A percentile compares a stretch with the other conserved stretches of the same genome.
These are phyloP conservation scores for Taxidea taxus DNA, from an alignment of 2,113 vertebrate species.

Conservation along the genomic window DNA sequence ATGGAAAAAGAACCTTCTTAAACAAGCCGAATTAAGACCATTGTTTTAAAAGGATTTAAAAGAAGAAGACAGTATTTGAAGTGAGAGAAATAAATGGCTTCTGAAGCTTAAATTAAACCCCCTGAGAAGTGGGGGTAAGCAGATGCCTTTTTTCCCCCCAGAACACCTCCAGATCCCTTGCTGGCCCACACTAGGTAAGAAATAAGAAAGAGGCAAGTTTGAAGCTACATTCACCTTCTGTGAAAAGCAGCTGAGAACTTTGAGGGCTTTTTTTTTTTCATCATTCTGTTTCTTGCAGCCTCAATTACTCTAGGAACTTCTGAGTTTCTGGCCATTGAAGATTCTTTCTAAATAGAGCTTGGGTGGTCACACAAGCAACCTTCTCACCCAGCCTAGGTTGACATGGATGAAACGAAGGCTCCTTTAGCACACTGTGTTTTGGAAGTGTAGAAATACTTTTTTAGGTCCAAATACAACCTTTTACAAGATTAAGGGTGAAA, in stretches of 20 bases:
- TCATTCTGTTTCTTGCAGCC: constrained; percentile 29
- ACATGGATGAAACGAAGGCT: constrained; percentile 16
- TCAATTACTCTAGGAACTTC: constrained; percentile 9
- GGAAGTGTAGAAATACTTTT: background rate
- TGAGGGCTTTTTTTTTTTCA: constrained; percentile 50
- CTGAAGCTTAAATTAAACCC: constrained; percentile 73
- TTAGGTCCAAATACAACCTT: background rate
- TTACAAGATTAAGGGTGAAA: background rate
- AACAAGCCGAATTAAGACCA: constrained; percentile 37
- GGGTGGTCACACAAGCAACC: background rate
- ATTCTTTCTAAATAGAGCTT: constrained; percentile 21
- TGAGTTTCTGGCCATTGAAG: background rate
- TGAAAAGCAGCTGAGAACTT: constrained; percentile 55
- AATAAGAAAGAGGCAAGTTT: constrained; percentile 68
- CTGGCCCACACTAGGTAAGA: constrained; percentile 66
- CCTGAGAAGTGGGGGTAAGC: constrained; percentile 48
- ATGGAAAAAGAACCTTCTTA: constrained; percentile 34
- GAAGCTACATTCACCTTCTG: constrained; percentile 69
- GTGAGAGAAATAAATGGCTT: constrained; percentile 75
- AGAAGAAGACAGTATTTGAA: constrained; percentile 29
- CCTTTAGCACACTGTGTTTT: background rate
- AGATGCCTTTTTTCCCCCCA: constrained; percentile 46
- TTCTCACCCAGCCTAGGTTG: background rate
- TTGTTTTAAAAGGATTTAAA: constrained; percentile 40
- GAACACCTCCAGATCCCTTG: constrained; percentile 63